These are phyloP conservation scores for Nebria salina DNA, from an alignment of 2,888 invertebrate genomes.

Conservation along the genomic window DNA sequence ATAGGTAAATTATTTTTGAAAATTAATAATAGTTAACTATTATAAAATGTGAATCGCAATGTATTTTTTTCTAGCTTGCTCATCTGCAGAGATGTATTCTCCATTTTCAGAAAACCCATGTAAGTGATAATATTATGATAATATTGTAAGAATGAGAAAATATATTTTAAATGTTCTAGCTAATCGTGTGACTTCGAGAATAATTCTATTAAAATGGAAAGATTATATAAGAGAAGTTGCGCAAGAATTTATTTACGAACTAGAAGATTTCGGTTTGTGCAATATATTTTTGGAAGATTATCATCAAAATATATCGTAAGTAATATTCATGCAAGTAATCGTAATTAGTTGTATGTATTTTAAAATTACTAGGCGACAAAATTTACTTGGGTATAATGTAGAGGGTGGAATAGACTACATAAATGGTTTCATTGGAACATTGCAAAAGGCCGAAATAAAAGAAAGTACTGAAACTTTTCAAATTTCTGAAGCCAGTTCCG, in stretches of 20 bases:
- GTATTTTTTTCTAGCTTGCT: neutral
- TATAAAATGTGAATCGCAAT: no score
- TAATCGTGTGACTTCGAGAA: slow-evolving; percentile 4
- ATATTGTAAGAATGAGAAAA: neutral
- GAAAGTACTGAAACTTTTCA: slow-evolving; percentile 3
- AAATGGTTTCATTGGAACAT: slow-evolving; percentile 31
- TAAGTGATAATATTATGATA: neutral
- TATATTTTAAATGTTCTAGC: slow-evolving; percentile 13
- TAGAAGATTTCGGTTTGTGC: slow-evolving; percentile 34
- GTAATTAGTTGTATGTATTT: no score
- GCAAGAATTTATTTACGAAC: slow-evolving; percentile 32
- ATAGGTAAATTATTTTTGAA: neutral
- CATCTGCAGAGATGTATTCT: neutral
- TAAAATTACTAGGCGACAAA: no score
- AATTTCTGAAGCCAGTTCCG: slow-evolving; percentile 15
- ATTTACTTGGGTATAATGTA: slow-evolving; percentile 33
- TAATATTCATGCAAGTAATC: neutral
- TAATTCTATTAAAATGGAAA: slow-evolving; percentile 23
- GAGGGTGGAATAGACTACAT: slow-evolving; percentile 26
- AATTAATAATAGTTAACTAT: no score
- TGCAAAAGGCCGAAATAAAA: slow-evolving; percentile 23
- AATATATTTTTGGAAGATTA: slow-evolving; percentile 28
- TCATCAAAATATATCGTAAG: slow-evolving; percentile 32
- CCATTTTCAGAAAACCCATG: neutral
- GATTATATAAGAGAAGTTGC: slow-evolving; percentile 27